A percentile compares a stretch with the other conserved stretches of the same genome.
These are phyloP conservation scores for Caradrina kadenii DNA, from an alignment of 2,888 invertebrate species.

Conservation along the genomic window DNA sequence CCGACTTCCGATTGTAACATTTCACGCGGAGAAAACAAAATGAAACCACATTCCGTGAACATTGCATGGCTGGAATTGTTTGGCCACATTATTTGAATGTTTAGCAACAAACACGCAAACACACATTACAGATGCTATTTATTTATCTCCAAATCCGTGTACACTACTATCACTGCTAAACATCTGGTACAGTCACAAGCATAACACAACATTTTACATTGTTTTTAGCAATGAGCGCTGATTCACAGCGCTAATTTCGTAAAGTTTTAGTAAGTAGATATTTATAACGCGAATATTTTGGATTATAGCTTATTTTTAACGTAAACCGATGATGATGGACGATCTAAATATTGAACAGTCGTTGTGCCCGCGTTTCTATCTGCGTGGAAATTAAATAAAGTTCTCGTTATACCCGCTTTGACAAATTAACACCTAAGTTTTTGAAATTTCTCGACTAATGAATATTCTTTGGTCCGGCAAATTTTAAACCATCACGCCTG, in stretches of 20 bases:
- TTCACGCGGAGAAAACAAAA: conserved; percentile 15
- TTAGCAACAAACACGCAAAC: conserved; percentile 1
- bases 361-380: background rate
- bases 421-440: background rate
- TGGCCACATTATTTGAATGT: background rate
- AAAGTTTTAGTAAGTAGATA: conserved; percentile 31
- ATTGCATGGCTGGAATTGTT: too few relatives aligned
- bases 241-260: conserved; percentile 60
- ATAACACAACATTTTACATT: conserved; percentile 39
- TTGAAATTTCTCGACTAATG: background rate
- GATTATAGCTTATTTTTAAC: conserved; percentile 58
- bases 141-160: conserved; percentile 36
- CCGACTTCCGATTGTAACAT: conserved; percentile 40
- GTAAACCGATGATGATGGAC: conserved; percentile 48
- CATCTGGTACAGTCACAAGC: conserved; percentile 46
- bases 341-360: conserved; percentile 41
- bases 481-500: too few relatives aligned
- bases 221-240: conserved; percentile 48
- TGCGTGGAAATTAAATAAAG: conserved; percentile 1
- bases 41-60: conserved; percentile 2
- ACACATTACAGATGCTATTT: conserved; percentile 29
- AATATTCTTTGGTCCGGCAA: too few relatives aligned
- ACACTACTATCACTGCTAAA: conserved; percentile 24
- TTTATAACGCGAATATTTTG: conserved; percentile 55
- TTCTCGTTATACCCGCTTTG: background rate